Conservation (phyloP, 2,888 invertebrate genomes). For the Lypha dubia region DNA sequence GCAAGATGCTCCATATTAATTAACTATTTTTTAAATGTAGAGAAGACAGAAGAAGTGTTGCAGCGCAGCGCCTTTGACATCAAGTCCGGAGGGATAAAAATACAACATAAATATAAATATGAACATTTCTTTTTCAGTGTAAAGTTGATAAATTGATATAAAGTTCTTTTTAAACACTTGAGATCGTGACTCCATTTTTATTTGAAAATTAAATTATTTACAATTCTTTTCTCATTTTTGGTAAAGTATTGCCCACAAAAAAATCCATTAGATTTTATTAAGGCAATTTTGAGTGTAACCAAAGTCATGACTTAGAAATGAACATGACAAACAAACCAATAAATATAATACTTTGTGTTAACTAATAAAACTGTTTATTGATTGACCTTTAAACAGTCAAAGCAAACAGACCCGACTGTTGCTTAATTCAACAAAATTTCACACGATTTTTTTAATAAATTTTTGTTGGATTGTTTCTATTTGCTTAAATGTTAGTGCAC, state of each 20-base stretch:
- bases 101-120: too few relatives aligned
- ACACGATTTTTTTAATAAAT: neutral
- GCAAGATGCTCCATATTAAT: too few relatives aligned
- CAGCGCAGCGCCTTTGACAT: too few relatives aligned
- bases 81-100: too few relatives aligned
- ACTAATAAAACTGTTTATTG: neutral
- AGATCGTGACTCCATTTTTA: neutral
- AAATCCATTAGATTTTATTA: slow-evolving; percentile 53
- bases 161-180: neutral
- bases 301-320: neutral
- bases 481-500: too few relatives aligned
- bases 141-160: neutral
- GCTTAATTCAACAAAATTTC: neutral
- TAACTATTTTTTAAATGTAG: too few relatives aligned
- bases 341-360: neutral
- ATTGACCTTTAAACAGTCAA: neutral
- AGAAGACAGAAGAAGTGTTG: too few relatives aligned
- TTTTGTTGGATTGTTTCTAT: neutral
- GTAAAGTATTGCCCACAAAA: slow-evolving; percentile 33
- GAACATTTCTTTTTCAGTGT: neutral
- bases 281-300: slow-evolving; percentile 8
- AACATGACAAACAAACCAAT: neutral
- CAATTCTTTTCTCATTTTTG: neutral
- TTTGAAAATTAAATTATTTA: neutral
- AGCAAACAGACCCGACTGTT: neutral